Evolutionary conservation across 2,888 invertebrate species (phyloP), one percentile per base, ranked within the genome.

Genomic region (Drosophila diplacantha): DNA sequence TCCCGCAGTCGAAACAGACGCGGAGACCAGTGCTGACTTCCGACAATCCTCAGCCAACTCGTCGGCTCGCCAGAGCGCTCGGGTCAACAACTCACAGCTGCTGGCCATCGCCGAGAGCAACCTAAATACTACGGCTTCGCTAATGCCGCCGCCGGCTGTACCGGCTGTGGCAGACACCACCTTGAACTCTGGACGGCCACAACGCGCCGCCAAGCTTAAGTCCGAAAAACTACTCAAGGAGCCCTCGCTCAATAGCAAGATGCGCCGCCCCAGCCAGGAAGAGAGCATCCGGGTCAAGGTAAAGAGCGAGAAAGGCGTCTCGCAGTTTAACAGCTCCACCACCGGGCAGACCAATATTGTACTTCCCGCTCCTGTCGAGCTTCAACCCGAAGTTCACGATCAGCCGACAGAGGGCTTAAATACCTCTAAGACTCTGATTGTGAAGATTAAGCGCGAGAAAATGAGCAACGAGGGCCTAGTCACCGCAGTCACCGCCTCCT

Each of bases 191-290:
- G 74, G 75, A 3, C 81, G 88, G 2, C 87, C 87, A 6, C 76
- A 82, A 53, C 84, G 88, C 3, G 86, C 86, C 0, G 87, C 88
- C 3, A 87, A 84, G 52, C 29, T 85, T 6, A 85, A 83, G 41
- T 73, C 72, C 0, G 86, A 85, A 44, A 81, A 78, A 37, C 73
- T 71, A 58, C 72, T 88, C 4, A 88, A 87, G 61, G 87, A 88
- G 43, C 75, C 73, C 3, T 12, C 70, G 2, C 44, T 87, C 0
- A 71, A 32, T 1, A 3, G 14, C 0, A 88, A 88, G 58, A 6
- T 87, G 50, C 80, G 88, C 4, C 83, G 83, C 1, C 87, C 86
- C 1, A 78, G 75, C 29, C 50, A 43, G 12, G 53, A 55, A 0
- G 75, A 80, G 0, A 26, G 35, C 22, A 55, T 77, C 5, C 78